Base-by-base conservation (phyloP, 2,797 vertebrate genomes). In the Trichosurus vulpecula region DNA sequence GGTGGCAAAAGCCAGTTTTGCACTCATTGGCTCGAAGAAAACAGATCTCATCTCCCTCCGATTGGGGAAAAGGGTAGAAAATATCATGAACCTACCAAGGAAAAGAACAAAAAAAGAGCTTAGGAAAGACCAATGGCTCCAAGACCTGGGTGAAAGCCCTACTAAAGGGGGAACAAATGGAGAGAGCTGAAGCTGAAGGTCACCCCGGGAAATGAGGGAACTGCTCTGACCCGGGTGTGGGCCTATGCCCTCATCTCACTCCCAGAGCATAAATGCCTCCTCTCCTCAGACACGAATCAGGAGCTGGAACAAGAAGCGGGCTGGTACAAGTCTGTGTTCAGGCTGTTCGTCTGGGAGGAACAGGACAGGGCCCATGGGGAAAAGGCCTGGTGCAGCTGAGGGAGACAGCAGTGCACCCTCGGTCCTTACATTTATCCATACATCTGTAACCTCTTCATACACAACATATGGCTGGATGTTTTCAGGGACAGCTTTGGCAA, bases 381-480 rank as follows among this genome's bases (percentile, higher is more conserved):
- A 54, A 81, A 52, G 35, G 52, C 11, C 57, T 12, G 14, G 12
- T 6, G n/a, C 57, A 12, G 1, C n/a, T 0, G 0, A 12, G 22
- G 0, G 1, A 0, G 8, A 5, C 31, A 9, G 22, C 27, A 6
- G 53, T 14, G 0, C 3, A 1, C 29, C 52, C 41, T 0, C 0
- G 12, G 35, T 30, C 89, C 99, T 99, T 98, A 99, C 99, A 0
- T 99, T 99, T 98, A 99, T 99, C 99, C 99, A 99, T 97, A 99
- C 98, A n/a, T 99, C 98, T 52, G 99, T 99, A 98, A 99, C 99
- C 98, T 99, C 99, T 97, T 99, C 99, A 1, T 99, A 99, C 96
- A 99, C 99, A 55, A 99, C 98, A 92, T 99, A 99, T 0, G 99
- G 99, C 98, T 99, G 99, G 90, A 98, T 97, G 6, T 98, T 98